Percentiles rank a stretch among this genome's conserved stretches.
Evolutionary conservation across 1,140 invertebrate genomes (phyloP).

Genomic region (Bactericera cockerelli): DNA sequence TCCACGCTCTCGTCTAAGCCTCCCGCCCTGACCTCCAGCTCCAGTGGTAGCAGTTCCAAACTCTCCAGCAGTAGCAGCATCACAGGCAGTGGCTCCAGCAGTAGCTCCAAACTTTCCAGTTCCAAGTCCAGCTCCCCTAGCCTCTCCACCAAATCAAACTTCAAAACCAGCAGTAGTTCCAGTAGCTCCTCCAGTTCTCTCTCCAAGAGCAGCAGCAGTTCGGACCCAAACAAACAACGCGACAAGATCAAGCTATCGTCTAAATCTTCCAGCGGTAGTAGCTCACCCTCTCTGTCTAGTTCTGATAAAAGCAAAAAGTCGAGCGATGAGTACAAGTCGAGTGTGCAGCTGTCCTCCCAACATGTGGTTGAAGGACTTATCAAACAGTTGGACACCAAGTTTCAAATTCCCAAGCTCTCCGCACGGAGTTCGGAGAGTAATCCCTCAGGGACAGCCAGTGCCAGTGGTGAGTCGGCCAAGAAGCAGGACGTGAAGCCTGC

Average conservation of each 20-base stretch:
- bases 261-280: slow-evolving; percentile 27
- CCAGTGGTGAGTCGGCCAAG: neutral
- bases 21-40: slow-evolving; percentile 17
- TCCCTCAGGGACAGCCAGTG: neutral
- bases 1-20: slow-evolving; percentile 26
- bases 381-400: slow-evolving; percentile 64
- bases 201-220: slow-evolving; percentile 1
- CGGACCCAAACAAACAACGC: neutral
- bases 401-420: slow-evolving; percentile 70
- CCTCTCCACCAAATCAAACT: neutral
- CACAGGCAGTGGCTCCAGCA: neutral
- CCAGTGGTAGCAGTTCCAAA: slow-evolving; percentile 16
- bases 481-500: too few relatives aligned
- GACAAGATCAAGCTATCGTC: slow-evolving; percentile 4
- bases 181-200: neutral
- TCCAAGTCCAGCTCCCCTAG: slow-evolving; percentile 4
- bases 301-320: slow-evolving; percentile 6
- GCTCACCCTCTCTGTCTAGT: slow-evolving; percentile 26
- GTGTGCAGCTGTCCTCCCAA: slow-evolving; percentile 28
- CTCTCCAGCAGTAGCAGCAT: neutral
- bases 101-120: slow-evolving; percentile 2
- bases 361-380: slow-evolving; percentile 51
- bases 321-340: slow-evolving; percentile 36
- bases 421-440: slow-evolving; percentile 24
- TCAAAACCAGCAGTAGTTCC: neutral